Percentiles rank a stretch among this genome's conserved stretches.
Conservation (phyloP, 2,113 vertebrate genomes). For the Raja brachyura region DNA sequence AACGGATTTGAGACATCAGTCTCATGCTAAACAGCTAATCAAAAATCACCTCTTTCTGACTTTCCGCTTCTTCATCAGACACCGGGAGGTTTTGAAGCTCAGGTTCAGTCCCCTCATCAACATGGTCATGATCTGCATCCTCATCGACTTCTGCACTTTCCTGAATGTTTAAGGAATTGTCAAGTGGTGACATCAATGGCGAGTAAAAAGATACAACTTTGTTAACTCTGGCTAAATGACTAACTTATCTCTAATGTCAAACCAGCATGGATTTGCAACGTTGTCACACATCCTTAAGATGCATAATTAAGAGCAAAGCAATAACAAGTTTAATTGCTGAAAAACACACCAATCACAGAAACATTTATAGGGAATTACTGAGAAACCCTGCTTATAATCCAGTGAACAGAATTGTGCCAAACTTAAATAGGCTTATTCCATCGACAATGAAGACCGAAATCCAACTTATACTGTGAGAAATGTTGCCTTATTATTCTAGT, state of each 20-base stretch:
- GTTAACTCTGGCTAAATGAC: neutral
- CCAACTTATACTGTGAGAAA: neutral
- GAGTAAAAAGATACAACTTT: neutral
- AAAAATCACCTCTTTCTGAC: constrained; percentile 51
- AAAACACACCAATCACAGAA: neutral
- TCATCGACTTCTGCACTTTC: constrained; percentile 54
- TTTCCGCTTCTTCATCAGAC: constrained; percentile 58
- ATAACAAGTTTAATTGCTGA: neutral
- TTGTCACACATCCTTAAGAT: neutral
- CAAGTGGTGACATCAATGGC: constrained; percentile 9
- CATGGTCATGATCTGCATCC: neutral
- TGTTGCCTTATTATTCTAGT: neutral
- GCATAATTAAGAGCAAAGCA: neutral
- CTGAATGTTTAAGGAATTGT: constrained; percentile 42
- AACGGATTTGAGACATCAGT: neutral
- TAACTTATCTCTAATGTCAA: neutral
- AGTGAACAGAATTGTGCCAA: neutral
- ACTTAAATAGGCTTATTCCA: neutral
- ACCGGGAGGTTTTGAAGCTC: constrained; percentile 53
- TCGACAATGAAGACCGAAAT: neutral
- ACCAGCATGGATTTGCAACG: neutral
- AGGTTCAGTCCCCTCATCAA: constrained; percentile 57
- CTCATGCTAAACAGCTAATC: constrained; percentile 28
- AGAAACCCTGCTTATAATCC: neutral
- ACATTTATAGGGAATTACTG: neutral